Evolutionary conservation across 2,797 vertebrate species (phyloP).

Genomic region (Kryptolebias ocellatus): DNA sequence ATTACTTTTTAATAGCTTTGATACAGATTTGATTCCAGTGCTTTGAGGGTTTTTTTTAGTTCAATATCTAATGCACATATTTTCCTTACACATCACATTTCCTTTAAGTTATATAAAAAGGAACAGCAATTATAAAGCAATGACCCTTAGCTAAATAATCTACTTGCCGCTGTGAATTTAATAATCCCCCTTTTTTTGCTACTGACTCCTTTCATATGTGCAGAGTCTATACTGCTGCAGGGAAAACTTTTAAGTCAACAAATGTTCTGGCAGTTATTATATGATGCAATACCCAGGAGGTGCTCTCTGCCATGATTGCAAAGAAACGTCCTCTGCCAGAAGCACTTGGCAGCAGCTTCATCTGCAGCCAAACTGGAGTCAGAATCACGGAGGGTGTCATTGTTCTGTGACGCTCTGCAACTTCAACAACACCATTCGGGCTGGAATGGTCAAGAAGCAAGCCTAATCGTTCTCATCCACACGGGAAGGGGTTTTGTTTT

Average conservation of each 20-base stretch:
- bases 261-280: constrained; percentile 40
- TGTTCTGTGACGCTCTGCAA: constrained; percentile 7
- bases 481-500: too few species aligned
- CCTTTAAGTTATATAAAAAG: constrained; percentile 14
- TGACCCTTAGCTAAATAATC: constrained; percentile 27
- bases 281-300: constrained; percentile 42
- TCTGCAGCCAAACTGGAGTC: constrained; percentile 12
- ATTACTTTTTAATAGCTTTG: constrained; percentile 29
- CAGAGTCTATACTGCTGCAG: constrained; percentile 10
- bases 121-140: constrained; percentile 15
- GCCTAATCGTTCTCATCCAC: too few species aligned
- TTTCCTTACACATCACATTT: constrained; percentile 15
- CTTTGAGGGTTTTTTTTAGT: background rate
- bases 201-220: constrained; percentile 1
- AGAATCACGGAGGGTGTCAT: constrained; percentile 31
- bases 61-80: background rate
- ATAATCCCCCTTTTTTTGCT: constrained; percentile 4
- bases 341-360: constrained; percentile 56
- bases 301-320: constrained; percentile 42
- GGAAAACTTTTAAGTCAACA: constrained; percentile 46
- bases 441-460: background rate
- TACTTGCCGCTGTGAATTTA: background rate
- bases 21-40: constrained; percentile 25
- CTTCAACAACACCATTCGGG: background rate
- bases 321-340: constrained; percentile 40